phyloP scores from a whole-genome alignment of 2,113 vertebrate species.

The Scalopus aquaticus region DNA sequence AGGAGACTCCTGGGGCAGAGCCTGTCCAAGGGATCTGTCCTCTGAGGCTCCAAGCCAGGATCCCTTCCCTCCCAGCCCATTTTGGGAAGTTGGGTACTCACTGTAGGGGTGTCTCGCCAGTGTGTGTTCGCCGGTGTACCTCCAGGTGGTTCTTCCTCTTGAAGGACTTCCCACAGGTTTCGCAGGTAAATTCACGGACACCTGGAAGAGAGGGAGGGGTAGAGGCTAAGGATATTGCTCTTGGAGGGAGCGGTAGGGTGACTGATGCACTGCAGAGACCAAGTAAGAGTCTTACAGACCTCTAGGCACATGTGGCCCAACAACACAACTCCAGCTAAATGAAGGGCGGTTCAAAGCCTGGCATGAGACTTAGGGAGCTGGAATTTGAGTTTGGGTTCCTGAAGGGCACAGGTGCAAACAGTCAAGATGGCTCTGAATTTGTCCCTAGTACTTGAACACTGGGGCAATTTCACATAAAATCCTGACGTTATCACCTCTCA shows the following conservation, averaged over 20 bases:
- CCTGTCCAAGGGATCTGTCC: neutral
- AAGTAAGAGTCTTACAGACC: neutral
- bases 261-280: neutral
- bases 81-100: conserved; percentile 79
- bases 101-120: conserved; percentile 94
- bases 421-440: neutral
- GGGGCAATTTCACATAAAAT: neutral
- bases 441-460: neutral
- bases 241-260: neutral
- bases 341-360: neutral
- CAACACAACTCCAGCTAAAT: neutral
- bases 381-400: neutral
- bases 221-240: neutral
- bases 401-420: neutral
- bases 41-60: neutral
- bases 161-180: conserved; percentile 95
- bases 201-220: conserved; percentile 79
- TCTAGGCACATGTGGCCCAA: rapidly evolving
- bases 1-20: neutral
- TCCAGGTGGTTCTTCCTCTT: conserved; percentile 98
- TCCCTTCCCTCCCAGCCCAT: neutral
- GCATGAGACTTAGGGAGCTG: neutral
- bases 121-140: conserved; percentile 94
- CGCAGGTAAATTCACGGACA: conserved; percentile 93
- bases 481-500: neutral